phyloP scores from a whole-genome alignment of 1,140 invertebrate genomes.

The Hyphantria cunea region DNA sequence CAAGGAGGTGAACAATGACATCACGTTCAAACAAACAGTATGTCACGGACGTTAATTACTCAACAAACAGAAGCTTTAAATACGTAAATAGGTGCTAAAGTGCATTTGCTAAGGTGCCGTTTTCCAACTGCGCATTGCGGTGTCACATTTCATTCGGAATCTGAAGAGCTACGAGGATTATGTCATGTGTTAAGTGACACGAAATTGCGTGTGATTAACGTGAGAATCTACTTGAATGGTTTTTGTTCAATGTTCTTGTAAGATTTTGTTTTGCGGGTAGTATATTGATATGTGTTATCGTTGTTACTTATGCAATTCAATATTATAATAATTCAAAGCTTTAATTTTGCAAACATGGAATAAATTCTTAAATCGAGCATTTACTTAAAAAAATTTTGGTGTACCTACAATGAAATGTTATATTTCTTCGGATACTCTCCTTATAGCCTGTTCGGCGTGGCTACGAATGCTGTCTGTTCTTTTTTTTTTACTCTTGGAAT shows the following conservation, averaged over 20 bases:
- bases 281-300: no score
- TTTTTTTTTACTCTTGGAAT: neutral
- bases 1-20: constrained; percentile 16
- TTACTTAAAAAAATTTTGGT: no score
- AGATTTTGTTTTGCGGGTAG: no score
- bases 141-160: constrained; percentile 4
- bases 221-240: constrained; percentile 14
- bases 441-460: no score
- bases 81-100: constrained; percentile 18
- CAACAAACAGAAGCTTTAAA: constrained; percentile 5
- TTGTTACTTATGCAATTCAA: no score
- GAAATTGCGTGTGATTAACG: constrained; percentile 20
- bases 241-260: neutral
- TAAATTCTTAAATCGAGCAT: no score
- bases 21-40: constrained; percentile 21
- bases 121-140: constrained; percentile 16
- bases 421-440: no score
- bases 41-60: constrained; percentile 27
- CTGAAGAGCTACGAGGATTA: constrained; percentile 5
- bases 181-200: constrained; percentile 23
- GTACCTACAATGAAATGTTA: no score
- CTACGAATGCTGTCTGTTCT: no score
- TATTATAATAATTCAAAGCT: no score
- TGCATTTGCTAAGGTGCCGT: constrained; percentile 10
- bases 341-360: no score